Base-by-base conservation (phyloP, 2,797 vertebrate species). In the Psittacula echo region DNA sequence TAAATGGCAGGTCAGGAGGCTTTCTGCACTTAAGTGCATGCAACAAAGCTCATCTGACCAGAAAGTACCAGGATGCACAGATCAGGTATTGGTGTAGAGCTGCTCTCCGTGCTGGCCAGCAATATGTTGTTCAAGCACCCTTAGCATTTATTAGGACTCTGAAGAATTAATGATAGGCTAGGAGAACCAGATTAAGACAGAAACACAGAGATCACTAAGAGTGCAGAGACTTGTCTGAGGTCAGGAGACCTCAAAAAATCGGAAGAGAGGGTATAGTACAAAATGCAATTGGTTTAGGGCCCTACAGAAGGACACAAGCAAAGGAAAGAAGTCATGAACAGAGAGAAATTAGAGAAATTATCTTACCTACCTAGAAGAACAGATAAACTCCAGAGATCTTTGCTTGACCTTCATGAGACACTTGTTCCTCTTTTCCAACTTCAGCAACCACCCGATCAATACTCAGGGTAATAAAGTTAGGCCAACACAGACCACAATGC, bases 1-100 rank as follows among this genome's bases (percentile, higher is more conserved):
- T 80, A 83, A 83, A 83, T 4, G 9, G 22, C 37, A 83, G 37
- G n/a, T 48, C 29, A 79, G 37, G 19, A 75, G 39, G 26, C 20
- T 64, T 91, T 72, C 48, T 56, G 42, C 23, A 51, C 27, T 74
- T 13, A 85, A 78, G 44, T 42, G n/a, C 10, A 76, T 71, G 56
- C 26, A 42, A 61, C 23, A 51, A 74, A 77, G 26, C 19, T 66
- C 34, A 61, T 54, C 32, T 53, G 34, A 78, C 20, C 23, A 85
- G 41, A 56, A 48, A 2, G 1, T 32, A 34, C 4, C 0, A 0
- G 3, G 24, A 77, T 17, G 29, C 15, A 16, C 1, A 68, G 10
- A 37, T 12, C 32, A 41, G 60, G 39, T 17, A 87, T 0, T 48
- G 23, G 37, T 65, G 44, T 32, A 85, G 22, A 66, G 26, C 41